Evolutionary conservation across 2,797 vertebrate genomes (phyloP).

Genomic region (Vipera latastei): DNA sequence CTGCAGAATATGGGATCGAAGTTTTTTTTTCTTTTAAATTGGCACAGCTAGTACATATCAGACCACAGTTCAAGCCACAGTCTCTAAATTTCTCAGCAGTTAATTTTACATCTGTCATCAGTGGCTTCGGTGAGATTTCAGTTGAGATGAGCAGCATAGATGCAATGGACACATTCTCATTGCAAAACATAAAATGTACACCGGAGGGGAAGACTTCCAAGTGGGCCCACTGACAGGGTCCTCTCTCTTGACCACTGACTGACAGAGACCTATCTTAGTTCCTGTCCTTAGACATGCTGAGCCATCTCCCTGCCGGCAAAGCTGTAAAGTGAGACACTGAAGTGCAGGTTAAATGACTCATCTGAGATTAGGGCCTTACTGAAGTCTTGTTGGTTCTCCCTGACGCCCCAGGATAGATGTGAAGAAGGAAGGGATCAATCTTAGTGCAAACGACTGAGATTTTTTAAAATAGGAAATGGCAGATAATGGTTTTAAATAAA

Average conservation of each 20-base stretch:
- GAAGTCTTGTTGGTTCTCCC: neutral
- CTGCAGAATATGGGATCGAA: neutral
- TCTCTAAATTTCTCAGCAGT: neutral
- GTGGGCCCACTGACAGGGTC: too few relatives aligned
- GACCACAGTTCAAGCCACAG: neutral
- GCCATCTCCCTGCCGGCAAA: neutral
- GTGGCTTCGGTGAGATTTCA: neutral
- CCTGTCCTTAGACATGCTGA: neutral
- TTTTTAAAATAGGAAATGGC: neutral
- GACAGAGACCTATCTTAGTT: neutral
- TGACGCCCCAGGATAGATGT: neutral
- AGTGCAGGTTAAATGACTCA: neutral
- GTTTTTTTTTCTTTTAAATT: neutral
- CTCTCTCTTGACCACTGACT: neutral
- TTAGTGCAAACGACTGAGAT: neutral
- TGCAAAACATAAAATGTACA: neutral
- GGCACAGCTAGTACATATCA: neutral
- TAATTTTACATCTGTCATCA: neutral
- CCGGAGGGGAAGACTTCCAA: neutral
- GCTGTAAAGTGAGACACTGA: neutral
- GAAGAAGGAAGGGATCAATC: neutral
- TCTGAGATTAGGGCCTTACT: neutral
- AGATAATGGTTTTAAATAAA: neutral
- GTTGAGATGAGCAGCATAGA: too few relatives aligned
- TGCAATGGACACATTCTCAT: neutral